phyloP scores from a whole-genome alignment of 2,113 vertebrate genomes.

The Oncorhynchus masou region DNA sequence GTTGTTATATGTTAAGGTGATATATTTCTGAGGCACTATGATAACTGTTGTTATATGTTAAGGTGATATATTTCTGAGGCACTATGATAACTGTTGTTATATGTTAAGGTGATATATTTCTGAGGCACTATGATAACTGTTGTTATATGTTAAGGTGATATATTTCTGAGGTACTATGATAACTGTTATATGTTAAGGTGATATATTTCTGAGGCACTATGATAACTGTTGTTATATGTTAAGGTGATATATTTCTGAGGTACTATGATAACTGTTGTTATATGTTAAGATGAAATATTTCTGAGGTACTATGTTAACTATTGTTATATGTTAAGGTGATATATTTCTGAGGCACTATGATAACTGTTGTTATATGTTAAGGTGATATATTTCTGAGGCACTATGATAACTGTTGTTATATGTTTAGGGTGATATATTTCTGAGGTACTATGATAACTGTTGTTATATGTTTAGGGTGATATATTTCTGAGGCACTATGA shows the following conservation, averaged over 20 bases:
- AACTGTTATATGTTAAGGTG: constrained; percentile 57
- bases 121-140: constrained; percentile 90
- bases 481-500: constrained; percentile 98
- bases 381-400: no score
- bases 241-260: no score
- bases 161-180: constrained; percentile 96
- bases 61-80: constrained; percentile 88
- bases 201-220: no score
- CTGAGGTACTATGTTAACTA: no score
- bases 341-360: no score
- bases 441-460: constrained; percentile 16
- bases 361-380: no score
- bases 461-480: constrained; percentile 44
- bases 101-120: constrained; percentile 80
- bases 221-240: no score
- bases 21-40: constrained; percentile 96
- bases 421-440: no score
- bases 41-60: constrained; percentile 63
- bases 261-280: no score
- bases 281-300: no score
- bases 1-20: constrained; percentile 42
- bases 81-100: constrained; percentile 82
- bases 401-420: no score
- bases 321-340: no score
- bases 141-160: constrained; percentile 59